Base-by-base conservation (phyloP, 2,113 vertebrate genomes). In the Anser cygnoides region DNA sequence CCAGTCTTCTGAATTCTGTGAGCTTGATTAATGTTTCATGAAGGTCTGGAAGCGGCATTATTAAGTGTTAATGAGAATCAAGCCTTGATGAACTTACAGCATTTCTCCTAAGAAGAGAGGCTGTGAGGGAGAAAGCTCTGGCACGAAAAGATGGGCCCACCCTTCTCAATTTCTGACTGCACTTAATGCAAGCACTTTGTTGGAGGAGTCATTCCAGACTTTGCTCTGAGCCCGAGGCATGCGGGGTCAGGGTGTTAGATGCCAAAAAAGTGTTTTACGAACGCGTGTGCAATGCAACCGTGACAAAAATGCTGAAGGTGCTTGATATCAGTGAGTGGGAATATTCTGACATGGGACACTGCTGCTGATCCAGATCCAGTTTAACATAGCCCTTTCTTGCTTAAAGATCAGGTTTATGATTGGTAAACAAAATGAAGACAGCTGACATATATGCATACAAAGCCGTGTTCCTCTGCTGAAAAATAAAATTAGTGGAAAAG, bases 61-160 rank as follows among this genome's bases (percentile, higher is more conserved):
- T 90, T 89, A 95, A 93, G 76, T 62, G 95, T 92, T 87, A 92
- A 92, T 80, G 88, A 96, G 85, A 94, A 90, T 85, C n/a, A 52
- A 91, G 72, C 75, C 83, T 90, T 90, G 86, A 92, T 93, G 80
- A 90, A 90, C 74, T 87, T 84, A 26, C 2, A 71, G 37, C 65
- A 7, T 52, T 82, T 93, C 80, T 97, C 35, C 61, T 55, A 46
- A 65, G 81, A 61, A 82, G n/a, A 80, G 43, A 90, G 39, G 41
- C 75, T 94, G 20, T 29, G n/a, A 87, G 76, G 29, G 31, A 57
- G 44, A 57, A 95, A 73, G n/a, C 65, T 89, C 76, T 90, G 81
- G 76, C 75, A 75, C 44, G 58, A 76, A 37, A 22, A 62, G 15
- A 44, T 68, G 70, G 26, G 68, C 67, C 74, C 70, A 63, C 61